Conservation (phyloP, 2,113 vertebrate species). For the Myotis lucifugus region DNA sequence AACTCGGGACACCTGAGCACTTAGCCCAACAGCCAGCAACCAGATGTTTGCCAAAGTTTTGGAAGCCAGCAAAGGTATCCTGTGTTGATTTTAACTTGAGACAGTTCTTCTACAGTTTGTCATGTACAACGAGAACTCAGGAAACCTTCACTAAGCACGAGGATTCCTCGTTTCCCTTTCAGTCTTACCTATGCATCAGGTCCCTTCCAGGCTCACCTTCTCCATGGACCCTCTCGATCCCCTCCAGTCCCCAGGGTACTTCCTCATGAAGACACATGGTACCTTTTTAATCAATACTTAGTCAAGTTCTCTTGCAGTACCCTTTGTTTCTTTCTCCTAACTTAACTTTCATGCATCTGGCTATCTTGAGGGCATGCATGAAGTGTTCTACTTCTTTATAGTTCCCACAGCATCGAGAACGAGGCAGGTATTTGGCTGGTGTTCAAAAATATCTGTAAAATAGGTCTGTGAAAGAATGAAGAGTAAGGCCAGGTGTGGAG, state of each 20-base stretch:
- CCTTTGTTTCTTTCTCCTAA: neutral
- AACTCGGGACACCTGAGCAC: neutral
- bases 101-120: neutral
- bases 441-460: conserved; percentile 8
- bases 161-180: neutral
- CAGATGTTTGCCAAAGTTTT: neutral
- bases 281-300: neutral
- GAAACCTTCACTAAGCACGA: neutral
- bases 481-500: neutral
- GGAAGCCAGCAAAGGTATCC: neutral
- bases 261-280: neutral
- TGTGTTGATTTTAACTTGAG: neutral
- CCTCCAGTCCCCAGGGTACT: neutral
- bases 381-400: neutral
- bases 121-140: neutral
- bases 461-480: conserved; percentile 2
- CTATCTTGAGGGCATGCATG: neutral
- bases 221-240: neutral
- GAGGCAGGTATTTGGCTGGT: neutral
- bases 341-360: neutral
- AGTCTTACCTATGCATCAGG: neutral
- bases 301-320: neutral
- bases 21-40: neutral
- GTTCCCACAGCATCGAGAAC: neutral
- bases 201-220: neutral